phyloP scores from a whole-genome alignment of 2,888 invertebrate species.

The Trachelus stipa region DNA sequence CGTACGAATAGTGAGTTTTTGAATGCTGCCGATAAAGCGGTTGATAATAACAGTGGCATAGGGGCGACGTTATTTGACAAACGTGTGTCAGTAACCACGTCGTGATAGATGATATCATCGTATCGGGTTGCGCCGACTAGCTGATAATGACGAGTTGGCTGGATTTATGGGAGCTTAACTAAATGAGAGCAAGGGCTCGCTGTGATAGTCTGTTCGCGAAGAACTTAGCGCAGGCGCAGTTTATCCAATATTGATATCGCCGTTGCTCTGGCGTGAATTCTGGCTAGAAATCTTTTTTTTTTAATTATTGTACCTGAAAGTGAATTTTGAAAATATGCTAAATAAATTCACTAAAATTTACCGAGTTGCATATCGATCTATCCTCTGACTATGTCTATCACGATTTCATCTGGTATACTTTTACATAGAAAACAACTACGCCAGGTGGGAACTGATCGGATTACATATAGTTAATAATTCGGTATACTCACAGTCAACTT shows the following conservation, averaged over 20 bases:
- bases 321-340: neutral
- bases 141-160: constrained; percentile 43
- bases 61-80: constrained; percentile 41
- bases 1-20: neutral
- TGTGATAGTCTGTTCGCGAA: neutral
- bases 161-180: constrained; percentile 39
- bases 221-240: neutral
- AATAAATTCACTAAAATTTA: neutral
- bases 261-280: neutral
- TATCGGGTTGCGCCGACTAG: constrained; percentile 18
- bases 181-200: constrained; percentile 36
- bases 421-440: neutral
- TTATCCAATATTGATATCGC: neutral
- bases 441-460: neutral
- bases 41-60: constrained; percentile 28
- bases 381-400: too few relatives aligned
- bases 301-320: neutral
- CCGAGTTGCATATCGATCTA: neutral
- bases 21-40: neutral
- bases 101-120: constrained; percentile 40
- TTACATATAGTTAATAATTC: neutral
- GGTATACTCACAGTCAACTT: neutral
- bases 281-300: neutral
- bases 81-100: constrained; percentile 41
- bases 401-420: neutral